A percentile compares a stretch with the other conserved stretches of the same genome.
Conservation (phyloP, 2,113 vertebrate species). For the Sylvilagus bachmani region DNA sequence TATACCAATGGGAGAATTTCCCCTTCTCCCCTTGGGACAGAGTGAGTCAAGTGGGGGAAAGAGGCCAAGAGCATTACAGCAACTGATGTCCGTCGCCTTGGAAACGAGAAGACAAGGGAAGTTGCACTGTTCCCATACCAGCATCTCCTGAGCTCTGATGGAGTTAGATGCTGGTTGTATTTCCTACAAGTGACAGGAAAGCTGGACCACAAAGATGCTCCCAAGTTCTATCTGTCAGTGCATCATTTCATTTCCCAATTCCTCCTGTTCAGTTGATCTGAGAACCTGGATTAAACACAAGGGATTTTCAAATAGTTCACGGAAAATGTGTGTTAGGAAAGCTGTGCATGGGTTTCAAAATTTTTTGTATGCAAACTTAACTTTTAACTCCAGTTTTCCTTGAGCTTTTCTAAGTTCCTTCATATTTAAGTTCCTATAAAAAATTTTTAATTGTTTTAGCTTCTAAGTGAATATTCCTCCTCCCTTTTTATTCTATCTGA, state of each 20-base stretch:
- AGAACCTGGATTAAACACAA: background rate
- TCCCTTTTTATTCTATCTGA: background rate
- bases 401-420: too few relatives aligned
- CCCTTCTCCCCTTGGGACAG: slow-evolving; percentile 27
- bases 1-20: background rate
- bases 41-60: background rate
- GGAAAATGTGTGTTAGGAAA: too few relatives aligned
- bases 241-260: background rate
- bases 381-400: too few relatives aligned
- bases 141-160: background rate
- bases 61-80: background rate
- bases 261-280: background rate
- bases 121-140: background rate
- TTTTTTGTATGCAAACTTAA: too few relatives aligned
- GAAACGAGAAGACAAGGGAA: background rate
- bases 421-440: background rate
- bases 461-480: background rate
- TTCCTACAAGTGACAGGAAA: slow-evolving; percentile 2
- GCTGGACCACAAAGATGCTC: background rate
- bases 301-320: too few relatives aligned
- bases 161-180: background rate
- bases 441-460: background rate
- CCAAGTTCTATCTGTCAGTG: background rate
- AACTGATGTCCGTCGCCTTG: background rate
- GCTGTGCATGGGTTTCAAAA: too few relatives aligned